Evolutionary conservation across 2,797 vertebrate genomes (phyloP), one percentile per base, ranked within the genome.

Genomic region (Simalia tracyae): DNA sequence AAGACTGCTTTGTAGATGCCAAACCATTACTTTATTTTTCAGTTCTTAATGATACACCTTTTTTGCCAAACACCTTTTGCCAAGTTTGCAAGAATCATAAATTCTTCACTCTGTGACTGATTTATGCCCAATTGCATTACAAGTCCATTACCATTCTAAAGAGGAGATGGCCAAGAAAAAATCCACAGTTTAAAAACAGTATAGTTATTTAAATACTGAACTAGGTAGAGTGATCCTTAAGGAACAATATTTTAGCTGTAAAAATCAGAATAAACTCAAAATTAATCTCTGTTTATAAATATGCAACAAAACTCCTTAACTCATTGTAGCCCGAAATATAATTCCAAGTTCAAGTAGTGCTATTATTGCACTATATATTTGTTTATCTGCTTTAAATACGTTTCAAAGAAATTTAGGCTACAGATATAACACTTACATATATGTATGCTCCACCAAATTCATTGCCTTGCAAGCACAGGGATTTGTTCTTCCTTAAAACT

Each of bases 41-140:
- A 68, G 89, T 57, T 91, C 91, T 72, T 91, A 93, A 96, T 92
- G 46, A 94, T 46, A 89, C 94, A 92, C 93, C 92, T 92, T 94
- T 93, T 92, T 94, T 94, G 94, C 17, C 93, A 81, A 64, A 89
- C 87, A 95, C 93, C 89, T 93, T 86, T 91, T 94, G 93, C 28
- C 93, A 93, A 92, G 94, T 96, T 95, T 95, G 92, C 93, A 96
- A 95, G 94, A 96, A 93, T 86, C 94, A 96, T 96, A 96, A 96
- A 96, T 96, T 92, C 93, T 96, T 95, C 95, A 89, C 91, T 96
- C 94, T 88, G 91, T 93, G 92, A 92, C 66, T 96, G 96, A 96
- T 97, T 95, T 96, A 96, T 96, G 94, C 90, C 91, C 96, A 97
- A 97, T 94, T 95, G 88, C 96, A 95, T 97, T 96, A 96, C 92